Evolutionary conservation across 2,113 vertebrate species (phyloP).

Genomic region (Proteles cristata): DNA sequence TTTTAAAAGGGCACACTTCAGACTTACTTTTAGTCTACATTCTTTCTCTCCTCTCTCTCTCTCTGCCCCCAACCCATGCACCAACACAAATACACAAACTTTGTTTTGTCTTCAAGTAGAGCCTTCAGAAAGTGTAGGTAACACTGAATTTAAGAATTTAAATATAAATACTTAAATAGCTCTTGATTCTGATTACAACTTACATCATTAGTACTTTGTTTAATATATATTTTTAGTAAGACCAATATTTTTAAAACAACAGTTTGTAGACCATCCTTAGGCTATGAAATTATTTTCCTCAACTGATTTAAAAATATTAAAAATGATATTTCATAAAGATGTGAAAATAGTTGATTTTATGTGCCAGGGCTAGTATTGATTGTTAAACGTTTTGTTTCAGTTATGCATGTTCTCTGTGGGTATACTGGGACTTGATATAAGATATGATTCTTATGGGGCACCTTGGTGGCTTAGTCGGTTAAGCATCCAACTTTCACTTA

Average conservation of each 20-base stretch:
- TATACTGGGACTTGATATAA: background rate
- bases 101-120: background rate
- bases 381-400: background rate
- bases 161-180: background rate
- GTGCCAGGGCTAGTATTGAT: background rate
- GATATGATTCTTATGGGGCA: background rate
- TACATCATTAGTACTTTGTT: background rate
- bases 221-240: background rate
- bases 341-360: background rate
- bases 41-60: background rate
- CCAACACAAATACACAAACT: background rate
- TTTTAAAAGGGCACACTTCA: background rate
- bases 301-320: background rate
- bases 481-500: no score
- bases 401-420: background rate
- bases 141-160: background rate
- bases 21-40: background rate
- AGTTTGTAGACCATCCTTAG: background rate
- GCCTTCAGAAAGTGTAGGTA: background rate
- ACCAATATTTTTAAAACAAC: background rate
- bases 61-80: rapidly evolving
- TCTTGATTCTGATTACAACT: background rate
- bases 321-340: background rate
- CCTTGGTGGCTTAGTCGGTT: no score
- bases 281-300: background rate